A percentile compares a stretch with the other conserved stretches of the same genome.
phyloP scores from a whole-genome alignment of 2,888 invertebrate genomes.

The Drosophila barbarae region DNA sequence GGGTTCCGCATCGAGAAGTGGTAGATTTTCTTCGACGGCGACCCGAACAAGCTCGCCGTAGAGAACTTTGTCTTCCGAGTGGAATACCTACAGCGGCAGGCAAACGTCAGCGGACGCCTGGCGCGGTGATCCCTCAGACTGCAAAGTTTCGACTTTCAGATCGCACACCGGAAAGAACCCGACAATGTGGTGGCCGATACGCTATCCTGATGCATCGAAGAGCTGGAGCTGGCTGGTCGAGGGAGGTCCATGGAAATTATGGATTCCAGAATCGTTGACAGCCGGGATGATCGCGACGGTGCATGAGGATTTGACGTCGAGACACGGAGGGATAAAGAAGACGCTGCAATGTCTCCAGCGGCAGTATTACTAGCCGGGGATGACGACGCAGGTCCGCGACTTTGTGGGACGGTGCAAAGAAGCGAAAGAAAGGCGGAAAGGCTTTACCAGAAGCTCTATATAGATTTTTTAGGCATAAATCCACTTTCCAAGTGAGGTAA shows the following conservation, averaged over 20 bases:
- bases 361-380: background rate
- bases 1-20: background rate
- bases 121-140: too few species aligned
- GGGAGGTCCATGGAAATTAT: background rate
- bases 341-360: background rate
- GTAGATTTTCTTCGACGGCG: background rate
- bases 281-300: constrained; percentile 1
- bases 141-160: too few species aligned
- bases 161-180: too few species aligned
- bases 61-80: too few species aligned
- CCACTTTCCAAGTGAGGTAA: background rate
- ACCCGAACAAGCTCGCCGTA: too few species aligned
- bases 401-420: background rate
- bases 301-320: background rate
- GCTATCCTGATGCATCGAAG: too few species aligned
- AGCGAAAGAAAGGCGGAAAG: background rate
- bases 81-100: too few species aligned
- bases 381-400: background rate
- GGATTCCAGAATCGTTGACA: background rate
- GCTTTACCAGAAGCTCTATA: background rate
- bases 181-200: too few species aligned
- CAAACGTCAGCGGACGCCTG: too few species aligned
- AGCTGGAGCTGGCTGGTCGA: background rate
- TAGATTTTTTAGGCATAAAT: background rate
- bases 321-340: background rate